These are phyloP conservation scores for Paramormyrops hopkinsi DNA, from an alignment of 2,797 vertebrate genomes.

Conservation along the genomic window DNA sequence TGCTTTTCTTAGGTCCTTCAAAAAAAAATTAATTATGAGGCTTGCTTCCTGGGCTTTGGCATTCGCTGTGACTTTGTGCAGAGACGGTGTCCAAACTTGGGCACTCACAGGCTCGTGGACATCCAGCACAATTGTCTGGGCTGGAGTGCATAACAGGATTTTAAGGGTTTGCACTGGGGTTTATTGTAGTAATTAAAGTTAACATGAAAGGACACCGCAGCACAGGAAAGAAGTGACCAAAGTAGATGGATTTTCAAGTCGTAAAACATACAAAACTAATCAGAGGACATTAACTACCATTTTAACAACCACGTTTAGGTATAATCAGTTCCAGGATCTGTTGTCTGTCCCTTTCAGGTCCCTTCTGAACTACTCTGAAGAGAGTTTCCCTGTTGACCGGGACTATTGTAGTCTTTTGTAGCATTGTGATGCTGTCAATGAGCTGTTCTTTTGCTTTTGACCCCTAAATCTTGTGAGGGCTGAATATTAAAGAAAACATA, in stretches of 20 bases:
- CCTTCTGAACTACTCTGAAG: background rate
- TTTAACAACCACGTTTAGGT: background rate
- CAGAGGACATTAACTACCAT: background rate
- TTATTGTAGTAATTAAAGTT: background rate
- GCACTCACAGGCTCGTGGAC: background rate
- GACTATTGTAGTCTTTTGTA: background rate
- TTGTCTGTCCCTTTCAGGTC: background rate
- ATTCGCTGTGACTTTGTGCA: background rate
- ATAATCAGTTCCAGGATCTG: background rate
- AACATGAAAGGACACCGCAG: background rate
- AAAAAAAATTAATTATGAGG: background rate
- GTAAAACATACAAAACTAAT: slow-evolving; percentile 3
- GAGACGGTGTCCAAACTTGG: background rate
- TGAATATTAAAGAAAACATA: background rate
- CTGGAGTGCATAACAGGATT: background rate
- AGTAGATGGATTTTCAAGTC: background rate
- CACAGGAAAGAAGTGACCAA: background rate
- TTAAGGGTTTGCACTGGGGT: background rate
- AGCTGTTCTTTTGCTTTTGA: background rate
- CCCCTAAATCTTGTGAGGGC: background rate
- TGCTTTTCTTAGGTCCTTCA: background rate
- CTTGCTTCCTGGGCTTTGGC: background rate
- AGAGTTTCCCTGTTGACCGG: background rate
- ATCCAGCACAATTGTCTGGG: background rate
- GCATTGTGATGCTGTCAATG: background rate